Base-by-base conservation (phyloP, 2,888 invertebrate genomes). In the Helleia helle region DNA sequence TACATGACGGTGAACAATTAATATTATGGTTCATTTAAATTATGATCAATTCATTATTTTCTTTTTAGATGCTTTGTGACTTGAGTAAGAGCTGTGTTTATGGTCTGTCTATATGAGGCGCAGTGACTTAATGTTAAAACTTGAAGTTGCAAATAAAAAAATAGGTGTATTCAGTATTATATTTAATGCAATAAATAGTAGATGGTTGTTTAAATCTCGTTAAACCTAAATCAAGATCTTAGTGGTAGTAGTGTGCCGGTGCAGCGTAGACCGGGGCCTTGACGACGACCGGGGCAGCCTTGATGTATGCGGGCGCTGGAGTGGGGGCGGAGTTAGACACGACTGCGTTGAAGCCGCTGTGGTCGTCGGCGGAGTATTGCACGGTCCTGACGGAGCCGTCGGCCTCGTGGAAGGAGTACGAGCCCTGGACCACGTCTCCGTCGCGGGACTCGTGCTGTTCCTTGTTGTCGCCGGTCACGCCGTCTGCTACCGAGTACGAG, bases 391-490 rank as follows among this genome's bases (percentile, higher is more conserved):
- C 59, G 60, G 83, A 83, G 51, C 85, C 84, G 51, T 86, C 85
- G 43, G 85, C 76, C 56, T 86, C 84, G 41, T 73, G 65, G 50
- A 86, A 65, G n/a, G 77, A 74, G 68, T 86, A 81, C 6, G 75
- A 70, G 46, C 85, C 86, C 59, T 85, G 77, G 40, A 86, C 84
- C 1, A 68, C 70, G 55, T 85, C 85, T 41, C 85, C 86, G 41
- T 86, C 83, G 47, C 76, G 70, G 46, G 56, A 49, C 52, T 86
- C 86, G 49, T 80, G 77, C 59, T 80, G 83, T 47, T 70, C 66
- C 62, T 85, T 84, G 60, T 73, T 69, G 68, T 86, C 86, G 28
- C 86, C 86, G 54, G 85, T 79, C 62, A 81, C 77, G 26, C 71
- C 71, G 56, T 86, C 86, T 53, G 76, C 70, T 9, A 86, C 83